Evolutionary conservation across 2,113 vertebrate genomes (phyloP).

Genomic region (Dascyllus trimaculatus): DNA sequence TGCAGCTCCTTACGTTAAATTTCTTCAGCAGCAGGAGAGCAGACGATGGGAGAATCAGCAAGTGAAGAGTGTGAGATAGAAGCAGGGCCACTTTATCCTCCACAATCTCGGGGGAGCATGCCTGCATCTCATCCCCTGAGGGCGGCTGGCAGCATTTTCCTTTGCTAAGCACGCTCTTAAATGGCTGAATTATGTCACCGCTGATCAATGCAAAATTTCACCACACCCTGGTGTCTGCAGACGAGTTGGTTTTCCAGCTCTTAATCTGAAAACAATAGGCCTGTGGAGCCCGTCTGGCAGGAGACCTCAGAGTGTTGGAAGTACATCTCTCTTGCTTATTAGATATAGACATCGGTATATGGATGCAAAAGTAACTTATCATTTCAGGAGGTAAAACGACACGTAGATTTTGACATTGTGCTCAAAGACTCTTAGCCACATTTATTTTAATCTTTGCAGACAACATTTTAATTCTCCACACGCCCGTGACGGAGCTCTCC

Average conservation of each 20-base stretch:
- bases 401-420: neutral
- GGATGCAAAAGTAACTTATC: neutral
- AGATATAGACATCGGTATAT: neutral
- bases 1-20: neutral
- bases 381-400: neutral
- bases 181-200: constrained; percentile 49
- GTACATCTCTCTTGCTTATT: neutral
- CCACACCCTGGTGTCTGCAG: constrained; percentile 16
- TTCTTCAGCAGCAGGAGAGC: constrained; percentile 7
- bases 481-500: neutral
- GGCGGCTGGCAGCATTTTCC: constrained; percentile 14
- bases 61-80: constrained; percentile 6
- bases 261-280: constrained; percentile 35
- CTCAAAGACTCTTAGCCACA: neutral
- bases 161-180: constrained; percentile 38
- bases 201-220: constrained; percentile 45
- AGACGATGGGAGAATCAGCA: constrained; percentile 23
- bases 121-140: constrained; percentile 43
- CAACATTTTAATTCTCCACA: neutral
- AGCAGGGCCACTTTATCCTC: constrained; percentile 31
- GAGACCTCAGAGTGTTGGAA: neutral
- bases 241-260: constrained; percentile 1
- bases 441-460: neutral
- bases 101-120: constrained; percentile 7
- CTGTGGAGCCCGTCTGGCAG: neutral